Evolutionary conservation across 1,140 invertebrate genomes (phyloP).

Genomic region (Wiebesia pumilae): DNA sequence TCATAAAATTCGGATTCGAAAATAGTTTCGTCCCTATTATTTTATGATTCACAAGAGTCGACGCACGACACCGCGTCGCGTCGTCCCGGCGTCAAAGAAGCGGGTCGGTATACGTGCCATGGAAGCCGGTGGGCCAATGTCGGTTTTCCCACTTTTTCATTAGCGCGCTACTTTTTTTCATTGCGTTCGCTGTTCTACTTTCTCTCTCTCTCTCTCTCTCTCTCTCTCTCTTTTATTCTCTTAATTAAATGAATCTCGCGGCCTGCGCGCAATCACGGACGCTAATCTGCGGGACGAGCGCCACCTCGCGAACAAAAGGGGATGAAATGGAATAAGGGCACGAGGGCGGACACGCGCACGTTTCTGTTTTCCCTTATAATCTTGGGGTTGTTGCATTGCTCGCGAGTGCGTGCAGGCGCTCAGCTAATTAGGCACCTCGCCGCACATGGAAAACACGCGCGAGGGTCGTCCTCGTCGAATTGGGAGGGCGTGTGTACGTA

Average conservation of each 20-base stretch:
- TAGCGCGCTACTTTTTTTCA: not conserved
- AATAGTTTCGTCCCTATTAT: not conserved
- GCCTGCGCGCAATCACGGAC: not conserved
- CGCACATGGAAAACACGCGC: not conserved
- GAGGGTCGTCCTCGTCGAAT: not conserved
- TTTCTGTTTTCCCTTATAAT: slow-evolving; percentile 16
- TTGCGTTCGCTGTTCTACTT: not conserved
- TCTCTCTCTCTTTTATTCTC: too few species aligned
- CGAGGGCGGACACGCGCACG: too few species aligned
- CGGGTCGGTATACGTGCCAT: not conserved
- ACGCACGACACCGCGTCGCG: not conserved
- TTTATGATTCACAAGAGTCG: not conserved
- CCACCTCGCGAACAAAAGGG: not conserved
- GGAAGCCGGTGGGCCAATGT: not conserved
- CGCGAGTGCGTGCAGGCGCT: not conserved
- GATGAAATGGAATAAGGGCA: not conserved
- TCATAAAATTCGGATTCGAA: not conserved
- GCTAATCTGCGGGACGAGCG: slow-evolving; percentile 21
- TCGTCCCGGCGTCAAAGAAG: not conserved
- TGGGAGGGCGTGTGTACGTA: too few species aligned
- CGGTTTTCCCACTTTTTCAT: slow-evolving; percentile 17
- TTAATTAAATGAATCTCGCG: slow-evolving; percentile 46
- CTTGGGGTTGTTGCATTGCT: not conserved
- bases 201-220: too few species aligned
- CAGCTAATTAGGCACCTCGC: slow-evolving; percentile 27